These are phyloP conservation scores for Zosterops lateralis DNA, from an alignment of 2,113 vertebrate genomes.

Conservation along the genomic window DNA sequence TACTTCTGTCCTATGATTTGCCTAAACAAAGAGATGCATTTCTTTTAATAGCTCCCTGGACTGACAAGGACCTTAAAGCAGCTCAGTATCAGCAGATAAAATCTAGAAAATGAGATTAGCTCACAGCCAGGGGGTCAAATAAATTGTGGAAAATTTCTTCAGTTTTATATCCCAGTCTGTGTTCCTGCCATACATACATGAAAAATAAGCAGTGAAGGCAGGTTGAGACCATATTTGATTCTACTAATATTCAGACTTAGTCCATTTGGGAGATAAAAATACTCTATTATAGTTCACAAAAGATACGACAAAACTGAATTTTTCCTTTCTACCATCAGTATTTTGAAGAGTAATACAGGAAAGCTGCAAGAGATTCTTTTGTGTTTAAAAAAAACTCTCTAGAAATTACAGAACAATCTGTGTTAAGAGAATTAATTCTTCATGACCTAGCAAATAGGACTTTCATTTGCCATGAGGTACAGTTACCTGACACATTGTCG, in stretches of 20 bases:
- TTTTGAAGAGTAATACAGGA: neutral
- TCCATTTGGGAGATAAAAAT: neutral
- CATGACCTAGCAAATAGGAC: neutral
- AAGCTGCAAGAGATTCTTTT: neutral
- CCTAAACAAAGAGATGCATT: neutral
- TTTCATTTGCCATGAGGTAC: neutral
- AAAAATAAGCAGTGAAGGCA: neutral
- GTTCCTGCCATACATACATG: neutral
- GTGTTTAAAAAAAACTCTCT: neutral
- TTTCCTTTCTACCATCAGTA: neutral
- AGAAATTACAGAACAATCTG: neutral
- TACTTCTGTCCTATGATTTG: neutral
- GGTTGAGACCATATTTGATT: neutral
- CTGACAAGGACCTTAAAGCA: neutral
- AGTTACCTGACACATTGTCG: neutral
- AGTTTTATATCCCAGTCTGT: neutral
- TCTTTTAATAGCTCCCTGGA: neutral
- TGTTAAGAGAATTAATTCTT: neutral
- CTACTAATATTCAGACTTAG: neutral
- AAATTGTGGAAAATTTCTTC: neutral
- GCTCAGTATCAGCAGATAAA: neutral
- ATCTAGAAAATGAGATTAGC: neutral
- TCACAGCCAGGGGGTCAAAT: neutral
- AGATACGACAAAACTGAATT: neutral
- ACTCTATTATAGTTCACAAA: neutral